Evolutionary conservation across 1,140 invertebrate species (phyloP).

Genomic region (Drosophila subpulchrella): DNA sequence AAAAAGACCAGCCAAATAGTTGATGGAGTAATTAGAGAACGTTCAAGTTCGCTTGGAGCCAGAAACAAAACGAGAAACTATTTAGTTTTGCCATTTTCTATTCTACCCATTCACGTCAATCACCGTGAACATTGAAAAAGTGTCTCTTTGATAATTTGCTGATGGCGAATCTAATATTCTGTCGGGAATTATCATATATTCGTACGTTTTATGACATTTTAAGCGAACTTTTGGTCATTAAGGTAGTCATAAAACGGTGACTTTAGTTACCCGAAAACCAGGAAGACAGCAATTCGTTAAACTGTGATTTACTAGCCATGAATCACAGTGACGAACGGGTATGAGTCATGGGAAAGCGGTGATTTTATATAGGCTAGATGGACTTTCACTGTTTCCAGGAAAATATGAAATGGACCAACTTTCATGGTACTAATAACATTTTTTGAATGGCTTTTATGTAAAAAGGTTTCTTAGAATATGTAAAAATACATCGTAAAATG

Average conservation of each 20-base stretch:
- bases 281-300: constrained; percentile 28
- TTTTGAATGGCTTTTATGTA: not conserved
- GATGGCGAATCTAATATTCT: constrained; percentile 41
- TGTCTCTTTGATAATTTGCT: constrained; percentile 47
- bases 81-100: constrained; percentile 26
- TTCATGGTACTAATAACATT: not conserved
- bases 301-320: constrained; percentile 32
- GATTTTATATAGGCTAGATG: not conserved
- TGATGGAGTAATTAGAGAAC: constrained; percentile 51
- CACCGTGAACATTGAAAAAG: constrained; percentile 45
- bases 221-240: constrained; percentile 39
- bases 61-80: constrained; percentile 11
- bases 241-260: constrained; percentile 40
- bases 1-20: constrained; percentile 17
- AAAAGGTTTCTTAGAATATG: not conserved
- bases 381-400: too few relatives aligned
- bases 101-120: constrained; percentile 38
- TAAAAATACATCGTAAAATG: not conserved
- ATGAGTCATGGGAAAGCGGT: constrained; percentile 13
- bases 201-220: constrained; percentile 43
- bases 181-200: constrained; percentile 43
- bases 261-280: constrained; percentile 19
- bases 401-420: not conserved
- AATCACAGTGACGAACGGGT: constrained; percentile 11
- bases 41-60: constrained; percentile 6